These are phyloP conservation scores for Hemicentrotus pulcherrimus DNA, from an alignment of 35 echinoderm and acorn worm species.

Conservation along the genomic window DNA sequence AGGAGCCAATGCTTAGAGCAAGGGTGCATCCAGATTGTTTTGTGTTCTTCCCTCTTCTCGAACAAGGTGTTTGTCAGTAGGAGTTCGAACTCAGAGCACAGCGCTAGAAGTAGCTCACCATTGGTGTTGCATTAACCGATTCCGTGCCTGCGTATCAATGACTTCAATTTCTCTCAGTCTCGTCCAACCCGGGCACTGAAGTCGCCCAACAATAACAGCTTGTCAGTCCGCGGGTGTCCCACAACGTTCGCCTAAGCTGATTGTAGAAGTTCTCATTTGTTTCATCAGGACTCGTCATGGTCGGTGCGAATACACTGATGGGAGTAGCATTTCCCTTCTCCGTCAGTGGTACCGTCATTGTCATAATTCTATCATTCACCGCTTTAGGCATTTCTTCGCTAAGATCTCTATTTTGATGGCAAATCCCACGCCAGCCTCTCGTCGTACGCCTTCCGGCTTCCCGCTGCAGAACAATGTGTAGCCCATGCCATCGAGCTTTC, in stretches of 20 bases:
- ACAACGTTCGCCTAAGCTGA: background rate
- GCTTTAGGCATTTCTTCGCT: background rate
- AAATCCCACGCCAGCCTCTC: background rate
- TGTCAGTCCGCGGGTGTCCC: conserved; percentile 19
- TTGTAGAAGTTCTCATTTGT: background rate
- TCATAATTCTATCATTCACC: background rate
- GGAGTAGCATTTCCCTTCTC: background rate
- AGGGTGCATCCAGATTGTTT: conserved; percentile 61
- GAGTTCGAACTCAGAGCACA: conserved; percentile 28
- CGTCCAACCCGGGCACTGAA: conserved; percentile 57
- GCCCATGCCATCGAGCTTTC: no score
- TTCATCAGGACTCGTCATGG: conserved; percentile 51
- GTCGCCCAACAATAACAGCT: conserved; percentile 60
- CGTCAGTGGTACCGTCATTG: background rate
- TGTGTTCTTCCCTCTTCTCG: background rate
- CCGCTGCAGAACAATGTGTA: no score
- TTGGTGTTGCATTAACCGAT: conserved; percentile 57
- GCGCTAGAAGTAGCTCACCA: conserved; percentile 43
- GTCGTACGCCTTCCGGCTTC: background rate
- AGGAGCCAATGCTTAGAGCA: conserved; percentile 63
- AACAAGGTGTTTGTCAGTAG: conserved; percentile 64
- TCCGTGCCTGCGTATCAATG: conserved; percentile 48
- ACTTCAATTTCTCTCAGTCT: conserved; percentile 16
- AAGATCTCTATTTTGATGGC: background rate
- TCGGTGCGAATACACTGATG: conserved; percentile 48